A percentile compares a stretch with the other conserved stretches of the same genome.
phyloP scores from a whole-genome alignment of 37 sponge, comb jelly and placozoan species.

The Cliona cf. orientalis region DNA sequence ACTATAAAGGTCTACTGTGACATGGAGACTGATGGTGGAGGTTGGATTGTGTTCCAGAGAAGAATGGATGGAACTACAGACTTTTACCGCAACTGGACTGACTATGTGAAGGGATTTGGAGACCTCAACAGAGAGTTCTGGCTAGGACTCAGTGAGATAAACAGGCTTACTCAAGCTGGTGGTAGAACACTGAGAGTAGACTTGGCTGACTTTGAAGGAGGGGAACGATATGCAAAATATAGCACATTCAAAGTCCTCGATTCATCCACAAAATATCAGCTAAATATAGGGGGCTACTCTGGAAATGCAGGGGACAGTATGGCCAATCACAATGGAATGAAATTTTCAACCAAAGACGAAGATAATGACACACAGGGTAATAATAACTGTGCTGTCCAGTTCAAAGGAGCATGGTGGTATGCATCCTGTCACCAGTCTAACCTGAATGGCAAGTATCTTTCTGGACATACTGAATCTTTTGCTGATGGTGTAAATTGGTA shows the following conservation, averaged over 20 bases:
- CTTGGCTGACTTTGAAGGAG: conserved; percentile 3
- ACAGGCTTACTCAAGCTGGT: too few species aligned
- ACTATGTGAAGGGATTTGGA: too few species aligned
- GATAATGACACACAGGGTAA: conserved; percentile 16
- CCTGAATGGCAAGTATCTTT: conserved; percentile 8
- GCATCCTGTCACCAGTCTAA: conserved; percentile 10
- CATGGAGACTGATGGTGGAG: too few species aligned
- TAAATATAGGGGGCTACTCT: conserved; percentile 6
- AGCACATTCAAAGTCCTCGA: background rate
- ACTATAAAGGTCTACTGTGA: too few species aligned
- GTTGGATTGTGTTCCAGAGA: too few species aligned
- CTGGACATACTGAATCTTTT: too few species aligned
- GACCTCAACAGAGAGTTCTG: too few species aligned
- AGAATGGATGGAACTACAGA: too few species aligned
- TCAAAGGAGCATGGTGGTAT: conserved; percentile 30
- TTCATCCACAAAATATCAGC: conserved; percentile 4
- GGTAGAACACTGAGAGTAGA: conserved; percentile 17
- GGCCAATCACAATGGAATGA: conserved; percentile 10
- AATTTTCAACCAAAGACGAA: conserved; percentile 20
- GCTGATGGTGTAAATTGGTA: too few species aligned
- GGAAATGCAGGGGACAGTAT: conserved; percentile 32
- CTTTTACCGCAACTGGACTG: too few species aligned
- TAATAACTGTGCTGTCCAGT: conserved; percentile 8
- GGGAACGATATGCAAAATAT: conserved; percentile 8
- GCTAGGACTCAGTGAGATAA: too few species aligned